A percentile compares a stretch with the other conserved stretches of the same genome.
Evolutionary conservation across 2,113 vertebrate species (phyloP).

Genomic region (Sebastes schlegelii): DNA sequence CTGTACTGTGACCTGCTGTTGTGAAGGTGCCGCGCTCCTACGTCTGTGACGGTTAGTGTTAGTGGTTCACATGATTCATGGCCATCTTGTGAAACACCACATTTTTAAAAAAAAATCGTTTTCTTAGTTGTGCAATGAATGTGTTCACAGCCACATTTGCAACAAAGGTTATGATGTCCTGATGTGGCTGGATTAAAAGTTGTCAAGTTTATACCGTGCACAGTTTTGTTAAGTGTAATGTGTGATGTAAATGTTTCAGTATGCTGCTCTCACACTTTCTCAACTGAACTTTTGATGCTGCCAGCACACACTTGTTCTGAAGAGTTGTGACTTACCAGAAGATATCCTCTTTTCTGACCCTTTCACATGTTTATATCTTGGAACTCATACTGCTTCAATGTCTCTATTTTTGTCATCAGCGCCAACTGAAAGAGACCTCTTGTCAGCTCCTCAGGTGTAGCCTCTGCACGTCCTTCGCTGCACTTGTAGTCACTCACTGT

Average conservation of each 20-base stretch:
- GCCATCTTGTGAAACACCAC: conserved; percentile 41
- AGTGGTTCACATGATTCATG: conserved; percentile 28
- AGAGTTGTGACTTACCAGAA: conserved; percentile 29
- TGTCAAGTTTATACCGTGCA: conserved; percentile 51
- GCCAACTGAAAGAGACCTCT: conserved; percentile 43
- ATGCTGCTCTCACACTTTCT: conserved; percentile 51
- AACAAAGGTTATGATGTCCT: conserved; percentile 32
- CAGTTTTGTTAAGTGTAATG: conserved; percentile 54
- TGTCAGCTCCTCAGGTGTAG: conserved; percentile 68
- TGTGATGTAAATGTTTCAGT: conserved; percentile 54
- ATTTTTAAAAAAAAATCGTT: too few relatives aligned
- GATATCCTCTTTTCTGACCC: conserved; percentile 20
- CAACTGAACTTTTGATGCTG: conserved; percentile 39
- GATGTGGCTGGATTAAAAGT: conserved; percentile 42
- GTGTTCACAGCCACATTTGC: conserved; percentile 43
- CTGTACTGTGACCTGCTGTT: conserved; percentile 54
- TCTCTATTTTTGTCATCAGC: conserved; percentile 49
- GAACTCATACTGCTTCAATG: conserved; percentile 28
- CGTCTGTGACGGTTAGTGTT: conserved; percentile 39
- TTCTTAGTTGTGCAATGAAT: conserved; percentile 32
- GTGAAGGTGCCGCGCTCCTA: conserved; percentile 18
- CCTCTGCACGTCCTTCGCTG: conserved; percentile 42
- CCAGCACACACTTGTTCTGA: conserved; percentile 32
- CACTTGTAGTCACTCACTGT: conserved; percentile 45
- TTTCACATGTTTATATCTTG: conserved; percentile 28